Evolutionary conservation across 2,113 vertebrate species (phyloP).

Genomic region (Phalacrocorax brasilianus): DNA sequence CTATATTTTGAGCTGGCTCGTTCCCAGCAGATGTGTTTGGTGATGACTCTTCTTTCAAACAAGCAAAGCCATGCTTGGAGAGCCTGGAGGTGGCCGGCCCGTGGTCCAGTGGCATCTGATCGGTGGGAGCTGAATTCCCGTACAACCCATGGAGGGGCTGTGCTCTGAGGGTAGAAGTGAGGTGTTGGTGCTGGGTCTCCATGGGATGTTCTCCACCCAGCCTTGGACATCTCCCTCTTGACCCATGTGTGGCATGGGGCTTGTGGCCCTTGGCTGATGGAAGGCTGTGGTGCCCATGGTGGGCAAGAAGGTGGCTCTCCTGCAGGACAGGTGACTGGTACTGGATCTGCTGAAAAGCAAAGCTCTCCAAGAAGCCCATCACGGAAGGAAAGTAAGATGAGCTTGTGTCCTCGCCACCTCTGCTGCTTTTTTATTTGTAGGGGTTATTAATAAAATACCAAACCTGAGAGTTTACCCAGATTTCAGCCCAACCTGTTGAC

Average conservation of each 20-base stretch:
- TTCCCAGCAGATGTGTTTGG: background rate
- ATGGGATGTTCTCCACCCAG: background rate
- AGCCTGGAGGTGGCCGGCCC: background rate
- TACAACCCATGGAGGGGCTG: background rate
- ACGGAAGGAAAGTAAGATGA: background rate
- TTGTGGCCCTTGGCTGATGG: background rate
- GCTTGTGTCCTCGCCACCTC: background rate
- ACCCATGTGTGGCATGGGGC: accelerated
- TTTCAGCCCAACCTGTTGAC: background rate
- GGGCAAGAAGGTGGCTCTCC: background rate
- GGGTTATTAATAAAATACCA: background rate
- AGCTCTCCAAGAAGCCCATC: background rate
- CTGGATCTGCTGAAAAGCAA: background rate
- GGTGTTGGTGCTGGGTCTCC: background rate
- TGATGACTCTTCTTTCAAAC: background rate
- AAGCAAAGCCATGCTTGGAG: background rate
- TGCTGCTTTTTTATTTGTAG: background rate
- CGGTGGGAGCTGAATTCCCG: background rate
- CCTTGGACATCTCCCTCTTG: background rate
- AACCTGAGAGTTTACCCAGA: background rate
- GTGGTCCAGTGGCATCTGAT: background rate
- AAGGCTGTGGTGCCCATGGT: background rate
- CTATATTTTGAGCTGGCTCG: background rate
- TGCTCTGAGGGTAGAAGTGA: background rate
- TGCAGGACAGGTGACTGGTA: background rate